Base-by-base conservation (phyloP, 1,140 invertebrate species). In the Microplitis demolitor region DNA sequence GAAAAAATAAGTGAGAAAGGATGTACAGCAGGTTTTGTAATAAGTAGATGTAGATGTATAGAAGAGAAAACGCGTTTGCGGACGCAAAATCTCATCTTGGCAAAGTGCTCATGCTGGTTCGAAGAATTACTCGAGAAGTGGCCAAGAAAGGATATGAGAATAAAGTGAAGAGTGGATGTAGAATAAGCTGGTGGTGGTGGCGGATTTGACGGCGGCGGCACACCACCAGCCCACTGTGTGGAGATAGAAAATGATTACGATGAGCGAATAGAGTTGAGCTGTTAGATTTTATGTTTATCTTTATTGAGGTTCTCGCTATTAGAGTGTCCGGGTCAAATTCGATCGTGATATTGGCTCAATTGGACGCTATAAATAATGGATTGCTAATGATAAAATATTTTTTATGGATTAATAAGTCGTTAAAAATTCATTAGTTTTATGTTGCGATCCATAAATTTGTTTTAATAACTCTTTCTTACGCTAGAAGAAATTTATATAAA, bases 221-320 rank as follows among this genome's bases (percentile, higher is more conserved):
- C 6, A 6, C 39, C 39, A 62, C 34, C 24, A 24, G 24, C 2
- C 24, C 24, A 24, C 1, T 24, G 24, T 24, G 24, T 24, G 24
- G 24, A 24, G 24, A 24, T 24, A 24, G 24, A 62, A 31, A 31
- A 69, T 35, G 14, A n/a, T 9, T 11, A 13, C 34, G 16, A 58
- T 50, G 50, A 67, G 37, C 64, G 45, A 63, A 68, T 16, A 31
- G 9, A 37, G 70, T 4, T n/a, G 31, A 67, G 74, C 76, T 78
- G 80, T 85, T 84, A 82, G 80, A 83, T 83, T 85, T 85, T 84
- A 84, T 74, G 80, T 83, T 80, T 81, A 85, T 81, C 79, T 78
- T 81, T 79, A 81, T 79, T 69, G 37, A 61, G 6, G 61, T 63
- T 63, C 34, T 11, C 39, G 11, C 39, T 45, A 35, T 5, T 34